Base-by-base conservation (phyloP, 2,888 invertebrate species). In the Sarcophaga carnaria region DNA sequence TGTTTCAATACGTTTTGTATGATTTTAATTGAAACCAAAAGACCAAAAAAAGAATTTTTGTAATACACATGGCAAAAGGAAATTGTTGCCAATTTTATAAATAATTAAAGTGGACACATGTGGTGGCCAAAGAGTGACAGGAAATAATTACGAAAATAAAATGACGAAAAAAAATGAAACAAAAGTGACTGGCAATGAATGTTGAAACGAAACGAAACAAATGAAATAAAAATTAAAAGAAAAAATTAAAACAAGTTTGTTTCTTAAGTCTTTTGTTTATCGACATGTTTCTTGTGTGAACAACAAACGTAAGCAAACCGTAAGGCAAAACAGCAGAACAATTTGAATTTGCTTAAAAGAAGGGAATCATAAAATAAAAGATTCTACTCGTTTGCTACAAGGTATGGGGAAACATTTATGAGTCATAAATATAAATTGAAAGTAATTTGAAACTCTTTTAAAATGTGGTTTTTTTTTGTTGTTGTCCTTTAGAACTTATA, bases 1-100 rank as follows among this genome's bases (percentile, higher is more conserved):
- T 83, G 72, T 67, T 82, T 49, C 8, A 14, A 37, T 37, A 1
- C 37, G 37, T 37, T 37, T 37, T 37, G 66, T 45, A 25, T 37
- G 37, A 80, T 80, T 80, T 83, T 83, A 86, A 83, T 80, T 86
- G 79, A 37, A 69, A 72, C 75, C 82, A 85, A 85, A 81, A 72
- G 14, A 54, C 54, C 54, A 54, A 54, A 54, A 54, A 54, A 54
- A 54, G 54, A 54, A 54, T 54, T 14, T 54, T 54, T 54, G 12
- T 14, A 54, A 54, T 54, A 17, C 14, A 54, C 54, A 54, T 54
- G 3, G 10, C 54, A 54, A 54, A 54, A 54, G 54, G 54, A 54
- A 54, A 3, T 17, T 17, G 54, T 54, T 54, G 12, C 54, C 54
- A 54, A 14, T 54, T 54, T 54, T 54, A 54, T 4, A 54, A 54